These are phyloP conservation scores for Galaxias olidus DNA, from an alignment of 2,797 vertebrate genomes.

Conservation along the genomic window DNA sequence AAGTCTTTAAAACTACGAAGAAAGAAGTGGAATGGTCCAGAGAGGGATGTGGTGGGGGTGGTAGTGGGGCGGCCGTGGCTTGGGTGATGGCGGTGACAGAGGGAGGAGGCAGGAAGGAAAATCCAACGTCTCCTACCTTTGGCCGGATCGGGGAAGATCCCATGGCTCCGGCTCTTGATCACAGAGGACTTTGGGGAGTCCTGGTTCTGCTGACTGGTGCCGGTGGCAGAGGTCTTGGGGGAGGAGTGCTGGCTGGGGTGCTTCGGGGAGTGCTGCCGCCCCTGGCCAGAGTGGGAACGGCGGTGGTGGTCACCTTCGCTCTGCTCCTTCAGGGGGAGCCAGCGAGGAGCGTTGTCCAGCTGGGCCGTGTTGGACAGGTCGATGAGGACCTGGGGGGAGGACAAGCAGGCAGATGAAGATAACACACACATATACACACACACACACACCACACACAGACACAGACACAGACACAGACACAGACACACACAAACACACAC, in stretches of 20 bases:
- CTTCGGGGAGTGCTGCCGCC: slow-evolving; percentile 87
- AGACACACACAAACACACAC: not conserved
- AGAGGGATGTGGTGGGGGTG: slow-evolving; percentile 26
- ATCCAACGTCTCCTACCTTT: slow-evolving; percentile 84
- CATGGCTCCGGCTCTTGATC: slow-evolving; percentile 97
- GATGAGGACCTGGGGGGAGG: slow-evolving; percentile 84
- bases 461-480: not conserved
- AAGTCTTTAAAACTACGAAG: not conserved
- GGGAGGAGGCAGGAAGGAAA: slow-evolving; percentile 9
- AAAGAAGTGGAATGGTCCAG: slow-evolving; percentile 16
- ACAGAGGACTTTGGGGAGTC: slow-evolving; percentile 93
- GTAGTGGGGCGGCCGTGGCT: slow-evolving; percentile 29
- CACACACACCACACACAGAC: slow-evolving; percentile 1
- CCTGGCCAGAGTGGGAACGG: slow-evolving; percentile 86
- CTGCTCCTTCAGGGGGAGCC: slow-evolving; percentile 93
- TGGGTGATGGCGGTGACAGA: not conserved
- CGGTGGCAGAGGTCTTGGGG: slow-evolving; percentile 80
- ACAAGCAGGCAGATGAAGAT: not conserved
- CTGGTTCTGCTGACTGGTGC: slow-evolving; percentile 72
- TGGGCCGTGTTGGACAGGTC: slow-evolving; percentile 89
- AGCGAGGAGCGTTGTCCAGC: slow-evolving; percentile 90
- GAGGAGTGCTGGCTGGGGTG: slow-evolving; percentile 83
- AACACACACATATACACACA: not conserved
- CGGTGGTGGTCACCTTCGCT: slow-evolving; percentile 91
- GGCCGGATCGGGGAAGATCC: slow-evolving; percentile 95